Evolutionary conservation across 2,888 invertebrate genomes (phyloP).

Genomic region (Falcaria lacertinaria): DNA sequence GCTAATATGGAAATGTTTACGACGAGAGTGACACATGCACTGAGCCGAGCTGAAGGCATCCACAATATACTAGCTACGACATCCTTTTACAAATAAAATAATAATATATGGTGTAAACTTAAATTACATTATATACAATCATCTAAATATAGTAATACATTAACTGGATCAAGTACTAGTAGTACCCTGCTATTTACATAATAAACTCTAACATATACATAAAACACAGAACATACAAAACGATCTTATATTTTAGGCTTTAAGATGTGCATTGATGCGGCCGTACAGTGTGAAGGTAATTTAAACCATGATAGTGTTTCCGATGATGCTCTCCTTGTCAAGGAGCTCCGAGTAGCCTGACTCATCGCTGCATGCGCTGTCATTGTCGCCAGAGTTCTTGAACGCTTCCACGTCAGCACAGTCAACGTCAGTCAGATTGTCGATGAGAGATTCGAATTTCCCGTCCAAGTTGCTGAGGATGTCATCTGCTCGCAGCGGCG

Average conservation of each 20-base stretch:
- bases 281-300: slow-evolving; percentile 7
- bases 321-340: slow-evolving; percentile 76
- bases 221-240: slow-evolving; percentile 20
- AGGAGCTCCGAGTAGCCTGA: slow-evolving; percentile 92
- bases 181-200: slow-evolving; percentile 29
- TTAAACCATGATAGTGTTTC: slow-evolving; percentile 73
- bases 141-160: slow-evolving; percentile 51
- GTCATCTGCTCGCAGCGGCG: slow-evolving; percentile 54
- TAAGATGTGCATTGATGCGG: slow-evolving; percentile 34
- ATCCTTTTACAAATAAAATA: slow-evolving; percentile 33
- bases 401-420: slow-evolving; percentile 73
- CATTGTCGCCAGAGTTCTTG: slow-evolving; percentile 80
- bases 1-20: too few species aligned
- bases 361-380: slow-evolving; percentile 93
- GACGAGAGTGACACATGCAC: too few species aligned
- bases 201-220: slow-evolving; percentile 14
- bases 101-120: slow-evolving; percentile 37
- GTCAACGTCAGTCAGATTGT: slow-evolving; percentile 61
- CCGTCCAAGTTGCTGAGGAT: slow-evolving; percentile 50
- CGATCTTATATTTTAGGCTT: slow-evolving; percentile 18
- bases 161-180: slow-evolving; percentile 29
- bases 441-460: slow-evolving; percentile 66
- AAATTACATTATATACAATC: slow-evolving; percentile 61
- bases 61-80: too few species aligned
- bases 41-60: too few species aligned